Base-by-base conservation (phyloP, 1,140 invertebrate species). In the Tetraneura akinire region DNA sequence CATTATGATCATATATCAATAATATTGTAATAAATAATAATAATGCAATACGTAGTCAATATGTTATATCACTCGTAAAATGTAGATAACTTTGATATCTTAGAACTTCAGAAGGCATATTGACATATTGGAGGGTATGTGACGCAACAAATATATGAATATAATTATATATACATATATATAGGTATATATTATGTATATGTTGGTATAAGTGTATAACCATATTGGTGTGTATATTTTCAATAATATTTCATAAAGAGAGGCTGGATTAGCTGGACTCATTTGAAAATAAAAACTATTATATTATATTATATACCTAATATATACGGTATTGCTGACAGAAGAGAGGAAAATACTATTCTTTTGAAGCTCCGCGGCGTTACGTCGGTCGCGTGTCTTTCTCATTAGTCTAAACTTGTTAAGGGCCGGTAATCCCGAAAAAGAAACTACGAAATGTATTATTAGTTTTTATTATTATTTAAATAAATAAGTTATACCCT, bases 301-400 rank as follows among this genome's bases (percentile, higher is more conserved):
- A 55, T 53, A 1, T 11, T 45, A 13, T 16, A 2, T 18, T n/a
- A n/a, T 45, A 23, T 68, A 68, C 10, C 16, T 53, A 55, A 18
- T 47, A 71, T 45, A 47, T 45, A 6, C n/a, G 26, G 14, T 64
- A 11, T 32, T 5, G 37, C 9, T 23, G 62, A 11, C 21, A n/a
- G n/a, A 55, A 21, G 51, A 57, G 21, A 23, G 53, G 21, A 57
- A 9, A 71, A 26, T 47, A 26, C 47, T 60, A 60, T 60, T 78
- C 74, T 78, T 78, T 78, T 78, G 74, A 78, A 42, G 74, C 29
- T 57, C 21, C 18, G 21, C 68, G 47, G 74, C 74, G 74, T 78
- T 78, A 29, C 55, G 74, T 51, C 74, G 74, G 74, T 78, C 74
- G 37, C 74, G 74, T 78, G 74, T 37, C 74, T 62, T 78, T 78